Conservation (phyloP, 2,888 invertebrate species). For the Nymphalis urticae region DNA sequence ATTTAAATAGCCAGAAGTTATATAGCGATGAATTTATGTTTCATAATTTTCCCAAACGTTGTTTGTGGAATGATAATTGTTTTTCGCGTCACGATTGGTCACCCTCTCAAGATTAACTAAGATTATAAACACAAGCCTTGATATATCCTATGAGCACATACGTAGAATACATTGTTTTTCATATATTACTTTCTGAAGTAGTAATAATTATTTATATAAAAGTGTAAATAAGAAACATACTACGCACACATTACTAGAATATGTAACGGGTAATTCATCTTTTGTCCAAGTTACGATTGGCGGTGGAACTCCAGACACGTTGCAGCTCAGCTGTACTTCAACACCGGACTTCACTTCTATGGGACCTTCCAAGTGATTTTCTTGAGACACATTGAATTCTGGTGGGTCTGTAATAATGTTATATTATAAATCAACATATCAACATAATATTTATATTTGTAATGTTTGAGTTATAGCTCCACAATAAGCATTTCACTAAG, state of each 20-base stretch:
- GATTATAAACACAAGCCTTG: too few relatives aligned
- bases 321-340: slow-evolving; percentile 57
- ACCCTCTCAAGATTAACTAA: too few relatives aligned
- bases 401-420: slow-evolving; percentile 57
- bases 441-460: too few relatives aligned
- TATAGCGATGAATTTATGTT: too few relatives aligned
- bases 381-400: slow-evolving; percentile 41
- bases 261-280: slow-evolving; percentile 57
- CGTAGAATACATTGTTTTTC: too few relatives aligned
- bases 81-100: too few relatives aligned
- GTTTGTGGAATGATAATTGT: too few relatives aligned
- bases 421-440: neutral
- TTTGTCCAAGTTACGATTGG: slow-evolving; percentile 74
- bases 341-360: slow-evolving; percentile 52
- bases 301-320: slow-evolving; percentile 61
- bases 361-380: slow-evolving; percentile 35
- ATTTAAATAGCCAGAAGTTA: too few relatives aligned
- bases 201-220: neutral
- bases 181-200: neutral
- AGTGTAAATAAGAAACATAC: neutral
- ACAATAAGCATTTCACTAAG: too few relatives aligned
- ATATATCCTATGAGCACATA: too few relatives aligned
- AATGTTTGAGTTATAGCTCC: too few relatives aligned
- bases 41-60: too few relatives aligned
- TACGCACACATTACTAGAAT: slow-evolving; percentile 62